These are phyloP conservation scores for Parnassius orleans DNA, from an alignment of 2,888 invertebrate genomes.

Conservation along the genomic window DNA sequence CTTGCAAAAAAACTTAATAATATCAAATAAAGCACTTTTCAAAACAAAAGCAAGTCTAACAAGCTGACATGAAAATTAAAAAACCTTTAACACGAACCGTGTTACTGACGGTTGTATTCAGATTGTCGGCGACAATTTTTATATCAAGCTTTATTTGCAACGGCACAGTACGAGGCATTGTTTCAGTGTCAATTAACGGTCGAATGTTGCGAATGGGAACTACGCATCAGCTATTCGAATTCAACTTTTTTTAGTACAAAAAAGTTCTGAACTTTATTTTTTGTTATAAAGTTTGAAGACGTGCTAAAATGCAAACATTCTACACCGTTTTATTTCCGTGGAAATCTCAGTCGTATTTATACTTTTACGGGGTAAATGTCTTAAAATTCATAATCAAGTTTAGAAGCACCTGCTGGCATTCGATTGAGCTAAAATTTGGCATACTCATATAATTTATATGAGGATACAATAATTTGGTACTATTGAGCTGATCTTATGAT, in stretches of 20 bases:
- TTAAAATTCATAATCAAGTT: too few relatives aligned
- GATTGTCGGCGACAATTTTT: slow-evolving; percentile 26
- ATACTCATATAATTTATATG: too few relatives aligned
- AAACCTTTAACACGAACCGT: slow-evolving; percentile 16
- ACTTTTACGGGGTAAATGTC: too few relatives aligned
- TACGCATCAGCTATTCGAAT: slow-evolving; percentile 11
- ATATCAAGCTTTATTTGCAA: slow-evolving; percentile 22
- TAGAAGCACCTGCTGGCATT: too few relatives aligned
- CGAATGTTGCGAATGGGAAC: slow-evolving; percentile 21
- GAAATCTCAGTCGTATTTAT: too few relatives aligned
- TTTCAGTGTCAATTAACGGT: slow-evolving; percentile 22
- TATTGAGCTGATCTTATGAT: too few relatives aligned
- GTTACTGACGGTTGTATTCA: slow-evolving; percentile 20
- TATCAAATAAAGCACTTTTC: slow-evolving; percentile 1
- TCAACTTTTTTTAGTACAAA: slow-evolving; percentile 7
- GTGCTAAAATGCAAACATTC: too few relatives aligned
- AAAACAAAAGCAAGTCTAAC: slow-evolving; percentile 24
- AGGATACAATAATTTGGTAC: too few relatives aligned
- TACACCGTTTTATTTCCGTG: too few relatives aligned
- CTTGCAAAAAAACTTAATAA: too few relatives aligned
- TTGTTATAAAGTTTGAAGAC: too few relatives aligned
- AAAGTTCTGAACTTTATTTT: not conserved
- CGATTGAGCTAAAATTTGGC: too few relatives aligned
- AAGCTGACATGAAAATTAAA: slow-evolving; percentile 15
- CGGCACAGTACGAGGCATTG: slow-evolving; percentile 11